Conservation (phyloP, 2,888 invertebrate genomes). For the Mesochorus sp. region DNA sequence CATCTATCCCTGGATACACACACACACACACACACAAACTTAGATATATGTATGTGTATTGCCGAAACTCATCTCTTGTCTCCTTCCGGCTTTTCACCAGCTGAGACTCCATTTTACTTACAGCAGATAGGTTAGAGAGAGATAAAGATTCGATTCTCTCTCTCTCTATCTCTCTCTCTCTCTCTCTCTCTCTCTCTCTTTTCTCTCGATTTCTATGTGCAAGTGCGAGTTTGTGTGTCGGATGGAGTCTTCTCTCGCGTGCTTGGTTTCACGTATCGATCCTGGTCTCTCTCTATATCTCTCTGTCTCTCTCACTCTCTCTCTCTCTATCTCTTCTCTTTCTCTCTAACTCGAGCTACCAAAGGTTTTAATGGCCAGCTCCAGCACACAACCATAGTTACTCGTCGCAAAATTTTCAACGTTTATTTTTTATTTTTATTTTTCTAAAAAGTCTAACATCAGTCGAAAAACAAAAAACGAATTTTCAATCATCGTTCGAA, state of each 20-base stretch:
- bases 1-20: neutral
- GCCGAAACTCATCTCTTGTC: conserved; percentile 44
- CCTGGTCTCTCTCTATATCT: conserved; percentile 56
- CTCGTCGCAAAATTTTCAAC: conserved; percentile 39
- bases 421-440: neutral
- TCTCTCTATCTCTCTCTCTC: conserved; percentile 49
- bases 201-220: conserved; percentile 58
- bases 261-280: conserved; percentile 62
- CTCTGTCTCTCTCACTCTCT: conserved; percentile 53
- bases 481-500: no score
- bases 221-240: conserved; percentile 60
- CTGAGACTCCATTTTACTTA: conserved; percentile 60
- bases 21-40: no score
- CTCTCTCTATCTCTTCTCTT: conserved; percentile 22
- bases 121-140: conserved; percentile 45
- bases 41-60: conserved; percentile 19
- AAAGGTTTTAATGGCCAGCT: conserved; percentile 62
- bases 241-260: conserved; percentile 57
- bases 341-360: conserved; percentile 9
- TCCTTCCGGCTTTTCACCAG: conserved; percentile 49
- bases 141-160: conserved; percentile 49
- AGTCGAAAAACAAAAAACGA: no score
- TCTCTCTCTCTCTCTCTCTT: conserved; percentile 56
- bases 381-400: conserved; percentile 53
- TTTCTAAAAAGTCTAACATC: no score